Percentiles rank a stretch among this genome's conserved stretches.
Conservation (phyloP, 2,888 invertebrate genomes). For the Tetanocera ferruginea region DNA sequence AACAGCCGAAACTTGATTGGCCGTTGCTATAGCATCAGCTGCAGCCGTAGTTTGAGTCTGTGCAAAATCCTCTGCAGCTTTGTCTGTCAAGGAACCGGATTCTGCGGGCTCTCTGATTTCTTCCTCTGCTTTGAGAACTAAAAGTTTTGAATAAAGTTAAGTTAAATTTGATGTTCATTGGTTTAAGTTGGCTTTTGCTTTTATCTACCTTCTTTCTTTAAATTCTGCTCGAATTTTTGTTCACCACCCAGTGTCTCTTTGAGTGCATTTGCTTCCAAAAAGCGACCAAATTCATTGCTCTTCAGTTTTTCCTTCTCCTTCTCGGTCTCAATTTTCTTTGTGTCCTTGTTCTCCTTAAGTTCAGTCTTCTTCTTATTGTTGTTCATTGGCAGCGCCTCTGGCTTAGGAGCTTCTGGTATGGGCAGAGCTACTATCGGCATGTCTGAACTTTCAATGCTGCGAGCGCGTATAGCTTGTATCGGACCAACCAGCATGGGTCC, state of each 20-base stretch:
- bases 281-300: constrained; percentile 53
- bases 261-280: constrained; percentile 55
- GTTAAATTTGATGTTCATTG: neutral
- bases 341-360: constrained; percentile 16
- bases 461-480: constrained; percentile 59
- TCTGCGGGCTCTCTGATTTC: neutral
- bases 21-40: neutral
- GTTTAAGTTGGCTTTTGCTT: neutral
- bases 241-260: constrained; percentile 49
- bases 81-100: neutral
- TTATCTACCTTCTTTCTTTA: constrained; percentile 51
- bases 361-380: constrained; percentile 21
- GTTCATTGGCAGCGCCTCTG: constrained; percentile 44
- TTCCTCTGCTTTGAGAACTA: constrained; percentile 2
- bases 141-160: neutral
- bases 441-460: constrained; percentile 55
- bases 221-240: constrained; percentile 41
- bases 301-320: constrained; percentile 39
- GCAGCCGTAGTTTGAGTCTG: neutral
- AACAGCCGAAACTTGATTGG: neutral
- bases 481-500: constrained; percentile 48
- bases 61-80: neutral
- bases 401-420: constrained; percentile 40
- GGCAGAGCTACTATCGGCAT: constrained; percentile 47
- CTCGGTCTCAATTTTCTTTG: constrained; percentile 18